phyloP scores from a whole-genome alignment of 2,113 vertebrate genomes.

The Calidris pugnax region DNA sequence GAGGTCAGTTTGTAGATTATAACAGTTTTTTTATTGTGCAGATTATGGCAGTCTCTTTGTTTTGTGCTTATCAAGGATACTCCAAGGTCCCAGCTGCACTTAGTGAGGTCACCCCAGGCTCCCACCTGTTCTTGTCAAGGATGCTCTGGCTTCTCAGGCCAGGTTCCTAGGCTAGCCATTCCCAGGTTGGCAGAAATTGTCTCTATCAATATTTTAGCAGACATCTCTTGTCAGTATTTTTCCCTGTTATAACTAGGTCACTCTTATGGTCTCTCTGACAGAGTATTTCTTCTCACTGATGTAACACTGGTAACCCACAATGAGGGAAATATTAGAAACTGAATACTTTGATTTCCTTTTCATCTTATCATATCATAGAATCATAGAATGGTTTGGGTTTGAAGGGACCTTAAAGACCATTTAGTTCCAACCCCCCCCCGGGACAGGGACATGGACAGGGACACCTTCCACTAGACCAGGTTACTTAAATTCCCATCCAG shows the following conservation, averaged over 20 bases:
- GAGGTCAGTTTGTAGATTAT: not conserved
- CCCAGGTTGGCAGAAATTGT: not conserved
- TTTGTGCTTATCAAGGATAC: not conserved
- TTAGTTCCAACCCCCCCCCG: not conserved
- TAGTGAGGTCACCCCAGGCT: fast-evolving
- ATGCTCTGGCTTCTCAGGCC: not conserved
- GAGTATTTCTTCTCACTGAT: conserved; percentile 31
- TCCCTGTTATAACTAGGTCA: not conserved
- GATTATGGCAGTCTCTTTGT: not conserved
- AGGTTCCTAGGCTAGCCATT: not conserved
- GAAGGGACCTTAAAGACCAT: not conserved
- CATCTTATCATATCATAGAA: not conserved
- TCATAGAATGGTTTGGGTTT: not conserved
- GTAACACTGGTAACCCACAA: conserved; percentile 27
- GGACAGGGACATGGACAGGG: too few species aligned
- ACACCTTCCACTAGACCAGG: not conserved
- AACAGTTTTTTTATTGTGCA: not conserved
- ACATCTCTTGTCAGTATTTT: not conserved
- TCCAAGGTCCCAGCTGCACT: not conserved
- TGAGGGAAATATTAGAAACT: conserved; percentile 28
- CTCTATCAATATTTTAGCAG: not conserved
- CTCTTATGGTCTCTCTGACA: not conserved
- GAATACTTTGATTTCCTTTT: conserved; percentile 46
- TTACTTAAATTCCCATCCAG: not conserved
- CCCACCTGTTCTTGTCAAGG: not conserved